Base-by-base conservation (phyloP, 2,113 vertebrate species). In the Microcebus ravelobensis region DNA sequence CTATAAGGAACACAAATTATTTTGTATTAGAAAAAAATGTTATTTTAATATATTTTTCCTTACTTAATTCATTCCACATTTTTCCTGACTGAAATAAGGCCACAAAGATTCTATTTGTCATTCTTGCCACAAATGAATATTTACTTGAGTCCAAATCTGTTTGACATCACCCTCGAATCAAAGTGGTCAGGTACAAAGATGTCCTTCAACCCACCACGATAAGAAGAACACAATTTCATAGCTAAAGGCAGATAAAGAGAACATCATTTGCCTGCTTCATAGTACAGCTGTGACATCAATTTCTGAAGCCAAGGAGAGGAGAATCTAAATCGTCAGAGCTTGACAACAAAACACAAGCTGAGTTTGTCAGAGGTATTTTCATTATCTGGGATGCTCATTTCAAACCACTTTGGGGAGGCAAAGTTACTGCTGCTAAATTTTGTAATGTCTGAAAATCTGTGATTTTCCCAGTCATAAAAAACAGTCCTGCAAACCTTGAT, bases 131-230 rank as follows among this genome's bases (percentile, higher is more conserved):
- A 94, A 76, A 7, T 50, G 73, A 94, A 76, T 87, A 97, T 83
- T 96, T 97, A 92, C 85, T 73, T 55, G 57, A 89, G 29, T 74
- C 21, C 94, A 94, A 96, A 95, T 81, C 45, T 91, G 15, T 92
- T 97, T 93, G 82, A 57, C 20, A 87, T 90, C 48, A 79, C 15
- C 36, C 27, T 89, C 80, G 93, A 90, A 90, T 95, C 91, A 97
- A 95, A 94, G 74, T 48, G 45, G 61, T 73, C 20, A 71, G 65
- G 52, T 90, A 89, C 63, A 83, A 91, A 97, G 79, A 80, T 65
- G 36, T 80, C 79, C 92, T 94, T 94, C 87, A 86, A 21, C 21
- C 9, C 73, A 73, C 27, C 55, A 17, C 92, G 90, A 86, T 96
- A 97, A 95, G 65, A 93, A 77, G 6, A 84, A 77, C 61, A 63